phyloP scores from a whole-genome alignment of 2,113 vertebrate genomes.

The Pterocles orientalis region DNA sequence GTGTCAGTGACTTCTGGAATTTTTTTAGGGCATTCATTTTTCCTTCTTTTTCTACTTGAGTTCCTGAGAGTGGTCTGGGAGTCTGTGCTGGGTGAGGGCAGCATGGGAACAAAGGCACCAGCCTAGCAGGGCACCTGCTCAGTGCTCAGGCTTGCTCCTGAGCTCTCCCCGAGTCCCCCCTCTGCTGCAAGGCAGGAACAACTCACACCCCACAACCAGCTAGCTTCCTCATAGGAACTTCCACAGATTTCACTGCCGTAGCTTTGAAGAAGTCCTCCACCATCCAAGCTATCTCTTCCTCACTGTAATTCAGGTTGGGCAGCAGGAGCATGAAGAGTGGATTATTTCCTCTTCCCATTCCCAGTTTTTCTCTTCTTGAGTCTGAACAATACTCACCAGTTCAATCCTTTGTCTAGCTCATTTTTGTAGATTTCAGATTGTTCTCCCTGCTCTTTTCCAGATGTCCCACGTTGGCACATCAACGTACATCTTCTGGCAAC shows the following conservation, averaged over 20 bases:
- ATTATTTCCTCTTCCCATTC: neutral
- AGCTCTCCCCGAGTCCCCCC: neutral
- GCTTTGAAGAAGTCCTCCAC: neutral
- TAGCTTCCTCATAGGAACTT: neutral
- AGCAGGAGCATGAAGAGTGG: neutral
- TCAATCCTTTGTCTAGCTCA: neutral
- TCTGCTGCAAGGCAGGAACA: neutral
- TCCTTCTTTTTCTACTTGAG: neutral
- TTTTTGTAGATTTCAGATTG: neutral
- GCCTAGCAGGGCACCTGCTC: neutral
- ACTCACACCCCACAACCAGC: neutral
- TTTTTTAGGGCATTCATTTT: neutral
- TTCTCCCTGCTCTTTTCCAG: neutral
- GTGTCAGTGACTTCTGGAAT: slow-evolving; percentile 6
- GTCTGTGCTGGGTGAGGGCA: neutral
- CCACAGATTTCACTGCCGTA: neutral
- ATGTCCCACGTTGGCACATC: neutral
- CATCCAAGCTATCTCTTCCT: neutral
- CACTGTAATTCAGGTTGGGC: neutral
- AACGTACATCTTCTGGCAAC: neutral
- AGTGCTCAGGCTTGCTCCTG: neutral
- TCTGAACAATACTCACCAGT: neutral
- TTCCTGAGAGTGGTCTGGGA: neutral
- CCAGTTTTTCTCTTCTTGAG: neutral
- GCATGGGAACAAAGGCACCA: neutral